Percentiles rank a stretch among this genome's conserved stretches.
phyloP scores from a whole-genome alignment of 92 coral and sea anemone genomes.

The Montipora capitata region DNA sequence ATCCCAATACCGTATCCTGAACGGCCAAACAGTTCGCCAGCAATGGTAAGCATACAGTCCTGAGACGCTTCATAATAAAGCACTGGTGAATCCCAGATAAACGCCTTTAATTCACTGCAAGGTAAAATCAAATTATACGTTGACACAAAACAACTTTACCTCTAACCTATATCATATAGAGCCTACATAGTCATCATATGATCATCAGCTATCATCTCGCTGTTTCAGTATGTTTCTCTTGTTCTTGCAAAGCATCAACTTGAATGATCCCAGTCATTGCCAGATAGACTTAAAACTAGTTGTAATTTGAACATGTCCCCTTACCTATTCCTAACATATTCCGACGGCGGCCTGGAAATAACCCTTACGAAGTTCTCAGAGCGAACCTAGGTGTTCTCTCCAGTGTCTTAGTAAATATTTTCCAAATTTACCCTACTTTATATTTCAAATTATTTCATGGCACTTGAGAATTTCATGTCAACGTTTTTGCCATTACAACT shows the following conservation, averaged over 20 bases:
- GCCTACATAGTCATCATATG: too few relatives aligned
- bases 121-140: neutral
- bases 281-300: too few relatives aligned
- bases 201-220: too few relatives aligned
- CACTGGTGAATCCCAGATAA: conserved; percentile 98
- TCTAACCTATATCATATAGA: neutral
- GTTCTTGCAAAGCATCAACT: too few relatives aligned
- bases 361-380: too few relatives aligned
- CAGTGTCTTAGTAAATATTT: neutral
- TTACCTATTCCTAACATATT: too few relatives aligned
- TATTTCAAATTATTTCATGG: too few relatives aligned
- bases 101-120: conserved; percentile 89
- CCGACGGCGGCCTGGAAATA: too few relatives aligned
- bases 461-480: too few relatives aligned
- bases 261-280: too few relatives aligned
- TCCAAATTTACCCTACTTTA: neutral
- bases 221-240: too few relatives aligned
- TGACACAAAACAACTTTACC: neutral
- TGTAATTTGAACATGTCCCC: too few relatives aligned
- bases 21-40: conserved; percentile 98
- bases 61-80: conserved; percentile 94
- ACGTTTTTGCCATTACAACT: neutral
- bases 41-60: conserved; percentile 92
- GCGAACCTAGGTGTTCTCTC: neutral
- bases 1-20: conserved; percentile 98